Conservation (phyloP, 2,888 invertebrate genomes). For the Lydus trimaculatus region DNA sequence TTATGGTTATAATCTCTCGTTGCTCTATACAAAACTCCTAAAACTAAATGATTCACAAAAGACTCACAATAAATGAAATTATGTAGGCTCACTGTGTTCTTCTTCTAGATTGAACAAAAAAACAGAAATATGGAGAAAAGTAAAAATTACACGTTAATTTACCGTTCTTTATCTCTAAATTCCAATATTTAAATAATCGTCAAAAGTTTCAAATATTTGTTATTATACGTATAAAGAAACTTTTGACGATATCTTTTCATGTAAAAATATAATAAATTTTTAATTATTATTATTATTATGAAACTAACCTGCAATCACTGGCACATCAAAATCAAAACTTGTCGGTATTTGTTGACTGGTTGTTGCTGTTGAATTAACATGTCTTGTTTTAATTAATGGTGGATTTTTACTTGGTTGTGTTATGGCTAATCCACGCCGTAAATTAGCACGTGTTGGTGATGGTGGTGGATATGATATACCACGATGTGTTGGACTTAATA, state of each 20-base stretch:
- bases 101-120: constrained; percentile 54
- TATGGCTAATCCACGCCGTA: constrained; percentile 73
- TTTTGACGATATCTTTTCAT: background rate
- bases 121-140: constrained; percentile 31
- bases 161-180: constrained; percentile 21
- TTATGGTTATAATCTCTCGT: background rate
- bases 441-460: constrained; percentile 73
- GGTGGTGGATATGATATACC: constrained; percentile 87
- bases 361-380: constrained; percentile 67
- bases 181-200: constrained; percentile 9
- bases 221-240: background rate
- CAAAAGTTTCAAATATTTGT: background rate
- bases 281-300: constrained; percentile 11
- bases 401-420: constrained; percentile 77
- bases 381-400: constrained; percentile 81
- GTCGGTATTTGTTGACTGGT: constrained; percentile 53
- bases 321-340: constrained; percentile 62
- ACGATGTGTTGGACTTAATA: constrained; percentile 68
- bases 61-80: constrained; percentile 58
- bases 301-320: constrained; percentile 61
- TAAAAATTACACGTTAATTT: constrained; percentile 30
- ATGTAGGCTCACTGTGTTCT: constrained; percentile 59
- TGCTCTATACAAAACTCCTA: constrained; percentile 33
- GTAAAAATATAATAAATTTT: constrained; percentile 3
- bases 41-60: constrained; percentile 36